phyloP scores from a whole-genome alignment of 2,797 vertebrate species.

The Oreochromis grahami region DNA sequence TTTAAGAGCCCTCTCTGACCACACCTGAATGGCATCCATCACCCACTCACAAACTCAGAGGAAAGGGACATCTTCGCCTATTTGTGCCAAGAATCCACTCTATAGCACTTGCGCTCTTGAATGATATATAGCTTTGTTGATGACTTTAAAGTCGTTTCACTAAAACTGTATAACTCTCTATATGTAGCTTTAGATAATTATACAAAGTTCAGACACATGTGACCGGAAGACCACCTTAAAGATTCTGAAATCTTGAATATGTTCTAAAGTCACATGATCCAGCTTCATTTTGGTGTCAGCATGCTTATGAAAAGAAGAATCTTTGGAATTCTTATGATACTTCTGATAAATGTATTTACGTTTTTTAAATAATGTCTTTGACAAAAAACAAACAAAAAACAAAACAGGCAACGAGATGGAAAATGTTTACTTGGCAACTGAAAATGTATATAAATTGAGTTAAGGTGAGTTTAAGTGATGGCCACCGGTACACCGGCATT shows the following conservation, averaged over 20 bases:
- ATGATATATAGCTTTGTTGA: not conserved
- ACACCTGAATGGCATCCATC: conserved; percentile 30
- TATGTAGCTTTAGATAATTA: not conserved
- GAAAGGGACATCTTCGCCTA: not conserved
- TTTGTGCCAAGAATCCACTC: not conserved
- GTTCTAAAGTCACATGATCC: not conserved
- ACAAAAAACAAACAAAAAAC: not conserved
- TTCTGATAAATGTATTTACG: not conserved
- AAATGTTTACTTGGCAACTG: not conserved
- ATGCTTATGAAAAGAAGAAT: not conserved
- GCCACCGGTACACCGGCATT: not conserved
- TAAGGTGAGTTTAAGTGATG: not conserved
- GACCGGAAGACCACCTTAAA: not conserved
- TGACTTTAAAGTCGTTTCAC: not conserved
- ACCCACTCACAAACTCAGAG: not conserved
- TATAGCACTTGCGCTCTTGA: not conserved
- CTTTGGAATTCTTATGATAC: not conserved
- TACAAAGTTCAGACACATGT: not conserved
- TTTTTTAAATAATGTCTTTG: not conserved
- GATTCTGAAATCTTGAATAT: not conserved
- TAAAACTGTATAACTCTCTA: not conserved
- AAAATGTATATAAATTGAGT: not conserved
- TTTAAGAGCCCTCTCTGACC: conserved; percentile 7
- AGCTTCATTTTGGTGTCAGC: not conserved
- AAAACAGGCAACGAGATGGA: not conserved